phyloP scores from a whole-genome alignment of 2,888 invertebrate species.

The Amphiduros pacificus region DNA sequence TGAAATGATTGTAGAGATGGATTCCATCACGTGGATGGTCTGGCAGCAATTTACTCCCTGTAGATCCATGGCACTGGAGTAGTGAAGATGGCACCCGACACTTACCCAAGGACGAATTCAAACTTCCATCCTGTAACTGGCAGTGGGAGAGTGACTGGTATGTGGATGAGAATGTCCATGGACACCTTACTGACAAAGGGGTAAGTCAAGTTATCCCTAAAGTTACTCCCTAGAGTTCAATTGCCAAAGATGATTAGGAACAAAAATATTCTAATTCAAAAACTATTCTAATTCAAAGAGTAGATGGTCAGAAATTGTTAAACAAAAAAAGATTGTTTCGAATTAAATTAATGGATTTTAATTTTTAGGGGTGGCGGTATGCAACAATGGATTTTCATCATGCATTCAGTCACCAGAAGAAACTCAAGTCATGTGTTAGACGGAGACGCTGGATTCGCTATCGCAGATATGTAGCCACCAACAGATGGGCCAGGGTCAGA shows the following conservation, averaged over 20 bases:
- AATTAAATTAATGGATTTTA: not conserved
- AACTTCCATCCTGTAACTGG: constrained; percentile 92
- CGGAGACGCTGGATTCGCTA: constrained; percentile 87
- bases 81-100: constrained; percentile 80
- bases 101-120: constrained; percentile 77
- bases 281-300: too few species aligned
- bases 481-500: constrained; percentile 71
- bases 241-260: too few species aligned
- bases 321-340: not conserved
- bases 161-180: constrained; percentile 61
- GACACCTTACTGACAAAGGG: constrained; percentile 84
- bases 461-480: constrained; percentile 83
- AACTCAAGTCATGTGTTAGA: constrained; percentile 86
- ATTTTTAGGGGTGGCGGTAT: constrained; percentile 79
- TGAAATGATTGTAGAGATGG: constrained; percentile 76
- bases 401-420: constrained; percentile 75
- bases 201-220: constrained; percentile 58
- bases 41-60: constrained; percentile 75
- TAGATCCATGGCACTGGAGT: constrained; percentile 85
- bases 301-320: too few species aligned
- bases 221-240: not conserved
- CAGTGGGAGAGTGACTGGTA: constrained; percentile 96
- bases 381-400: constrained; percentile 84
- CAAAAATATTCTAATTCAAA: too few species aligned
- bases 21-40: constrained; percentile 80